A percentile compares a stretch with the other conserved stretches of the same genome.
Conservation (phyloP, 64 coral and sea anemone genomes). For the Hydrozoanthus tunicans region DNA sequence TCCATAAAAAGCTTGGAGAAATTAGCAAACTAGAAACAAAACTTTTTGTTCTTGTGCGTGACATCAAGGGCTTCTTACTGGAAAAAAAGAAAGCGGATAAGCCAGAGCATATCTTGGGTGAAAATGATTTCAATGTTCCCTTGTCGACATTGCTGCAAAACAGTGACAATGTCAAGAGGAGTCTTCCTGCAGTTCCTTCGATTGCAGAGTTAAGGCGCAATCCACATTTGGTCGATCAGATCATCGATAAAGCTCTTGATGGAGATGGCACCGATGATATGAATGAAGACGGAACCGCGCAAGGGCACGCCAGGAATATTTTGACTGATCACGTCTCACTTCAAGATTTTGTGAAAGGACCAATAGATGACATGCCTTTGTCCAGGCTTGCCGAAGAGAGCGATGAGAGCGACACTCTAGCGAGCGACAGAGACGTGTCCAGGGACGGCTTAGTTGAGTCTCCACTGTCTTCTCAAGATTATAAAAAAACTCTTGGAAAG, state of each 20-base stretch:
- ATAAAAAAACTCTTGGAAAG: conserved; percentile 53
- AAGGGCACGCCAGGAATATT: conserved; percentile 50
- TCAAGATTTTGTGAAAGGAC: conserved; percentile 50
- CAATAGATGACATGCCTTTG: conserved; percentile 34
- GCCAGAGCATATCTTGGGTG: background rate
- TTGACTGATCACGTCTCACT: conserved; percentile 56
- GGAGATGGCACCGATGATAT: background rate
- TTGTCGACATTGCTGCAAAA: conserved; percentile 33
- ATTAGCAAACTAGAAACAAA: conserved; percentile 41
- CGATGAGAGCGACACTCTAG: conserved; percentile 53
- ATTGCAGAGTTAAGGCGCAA: conserved; percentile 45
- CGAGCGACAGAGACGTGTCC: conserved; percentile 21
- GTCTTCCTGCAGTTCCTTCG: conserved; percentile 46
- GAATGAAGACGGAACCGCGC: conserved; percentile 51
- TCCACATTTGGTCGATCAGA: conserved; percentile 61
- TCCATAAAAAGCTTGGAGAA: conserved; percentile 38
- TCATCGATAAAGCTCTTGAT: conserved; percentile 57
- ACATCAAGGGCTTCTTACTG: conserved; percentile 43
- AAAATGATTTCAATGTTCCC: conserved; percentile 45
- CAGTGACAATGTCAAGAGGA: conserved; percentile 19
- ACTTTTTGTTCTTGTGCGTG: conserved; percentile 47
- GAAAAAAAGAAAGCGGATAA: conserved; percentile 29
- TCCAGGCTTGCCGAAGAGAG: conserved; percentile 48
- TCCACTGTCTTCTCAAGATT: conserved; percentile 40
- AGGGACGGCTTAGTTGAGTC: conserved; percentile 40